Conservation (phyloP, 2,113 vertebrate species). For the Chaetura pelagica region DNA sequence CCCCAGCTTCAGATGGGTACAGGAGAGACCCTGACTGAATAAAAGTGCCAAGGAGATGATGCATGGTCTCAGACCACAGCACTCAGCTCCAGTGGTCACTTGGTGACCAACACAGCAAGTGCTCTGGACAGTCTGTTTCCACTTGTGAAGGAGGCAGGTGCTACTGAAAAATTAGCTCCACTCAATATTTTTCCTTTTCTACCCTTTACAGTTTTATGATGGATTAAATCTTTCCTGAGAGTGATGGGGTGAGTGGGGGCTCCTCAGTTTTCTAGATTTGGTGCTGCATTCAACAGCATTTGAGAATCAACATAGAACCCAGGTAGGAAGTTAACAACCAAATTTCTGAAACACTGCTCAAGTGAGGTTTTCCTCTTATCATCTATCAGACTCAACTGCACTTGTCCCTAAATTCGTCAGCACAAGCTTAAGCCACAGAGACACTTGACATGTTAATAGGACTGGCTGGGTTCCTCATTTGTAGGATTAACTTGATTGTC, state of each 20-base stretch:
- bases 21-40: neutral
- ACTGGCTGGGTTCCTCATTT: neutral
- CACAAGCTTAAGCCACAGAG: neutral
- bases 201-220: neutral
- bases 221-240: neutral
- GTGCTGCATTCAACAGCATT: neutral
- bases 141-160: neutral
- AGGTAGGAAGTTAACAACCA: neutral
- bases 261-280: neutral
- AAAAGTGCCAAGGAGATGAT: neutral
- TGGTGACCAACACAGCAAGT: rapidly evolving
- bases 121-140: neutral
- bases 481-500: neutral
- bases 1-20: neutral
- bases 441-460: neutral
- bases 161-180: neutral
- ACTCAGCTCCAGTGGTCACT: neutral
- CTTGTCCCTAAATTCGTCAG: neutral
- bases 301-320: neutral
- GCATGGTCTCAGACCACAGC: rapidly evolving
- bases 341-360: neutral
- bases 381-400: neutral
- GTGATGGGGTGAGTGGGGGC: neutral
- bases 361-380: neutral
- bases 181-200: neutral